These are phyloP conservation scores for Imbricaverruca yamaguchii DNA, from an alignment of 2,888 invertebrate genomes.

Conservation along the genomic window DNA sequence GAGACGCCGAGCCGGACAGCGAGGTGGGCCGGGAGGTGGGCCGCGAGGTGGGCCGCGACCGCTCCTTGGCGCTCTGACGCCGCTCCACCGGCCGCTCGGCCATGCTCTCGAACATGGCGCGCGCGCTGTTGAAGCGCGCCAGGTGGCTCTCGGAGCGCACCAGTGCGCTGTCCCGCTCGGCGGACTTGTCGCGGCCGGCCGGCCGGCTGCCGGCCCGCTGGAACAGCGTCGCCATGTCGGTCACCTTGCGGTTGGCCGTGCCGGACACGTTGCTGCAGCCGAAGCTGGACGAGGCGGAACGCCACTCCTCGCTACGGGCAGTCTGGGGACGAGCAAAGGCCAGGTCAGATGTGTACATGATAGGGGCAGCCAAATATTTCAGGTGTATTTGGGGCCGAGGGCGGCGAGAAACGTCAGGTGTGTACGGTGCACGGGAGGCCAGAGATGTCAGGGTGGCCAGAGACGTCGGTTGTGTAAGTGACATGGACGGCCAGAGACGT, in stretches of 20 bases:
- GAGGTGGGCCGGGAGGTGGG: constrained; percentile 27
- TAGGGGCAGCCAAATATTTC: no score
- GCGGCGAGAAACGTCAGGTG: no score
- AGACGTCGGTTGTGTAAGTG: no score
- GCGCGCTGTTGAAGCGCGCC: constrained; percentile 82
- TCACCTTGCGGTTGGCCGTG: constrained; percentile 59
- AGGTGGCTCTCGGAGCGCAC: constrained; percentile 81
- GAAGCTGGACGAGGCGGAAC: neutral
- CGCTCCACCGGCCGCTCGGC: constrained; percentile 39
- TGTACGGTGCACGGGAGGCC: no score
- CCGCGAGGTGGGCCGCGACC: constrained; percentile 30
- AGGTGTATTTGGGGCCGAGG: no score
- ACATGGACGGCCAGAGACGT: no score
- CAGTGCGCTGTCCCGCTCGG: constrained; percentile 53
- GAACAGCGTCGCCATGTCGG: constrained; percentile 84
- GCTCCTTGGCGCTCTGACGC: constrained; percentile 21
- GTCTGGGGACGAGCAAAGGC: neutral
- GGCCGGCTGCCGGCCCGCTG: constrained; percentile 55
- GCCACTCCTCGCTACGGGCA: neutral
- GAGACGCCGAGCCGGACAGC: constrained; percentile 26
- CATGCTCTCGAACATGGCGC: constrained; percentile 83
- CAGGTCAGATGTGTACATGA: no score
- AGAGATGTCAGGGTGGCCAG: no score
- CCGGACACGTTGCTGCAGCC: neutral
- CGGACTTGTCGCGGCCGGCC: constrained; percentile 40